Conservation (phyloP, 2,797 vertebrate species). For the Sternarchorhynchus goeldii region DNA sequence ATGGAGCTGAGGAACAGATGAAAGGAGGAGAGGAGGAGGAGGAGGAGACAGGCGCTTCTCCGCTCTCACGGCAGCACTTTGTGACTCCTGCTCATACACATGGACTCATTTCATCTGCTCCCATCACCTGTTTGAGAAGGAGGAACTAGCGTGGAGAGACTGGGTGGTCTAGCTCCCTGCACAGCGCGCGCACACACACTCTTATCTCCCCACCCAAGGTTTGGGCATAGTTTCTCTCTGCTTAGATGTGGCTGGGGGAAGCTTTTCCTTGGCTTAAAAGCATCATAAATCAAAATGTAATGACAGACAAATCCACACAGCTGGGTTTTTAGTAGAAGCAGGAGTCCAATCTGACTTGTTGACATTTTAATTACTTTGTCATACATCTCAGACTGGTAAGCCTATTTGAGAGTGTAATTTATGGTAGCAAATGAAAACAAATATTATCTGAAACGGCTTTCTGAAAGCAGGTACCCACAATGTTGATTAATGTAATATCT, state of each 20-base stretch:
- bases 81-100: too few species aligned
- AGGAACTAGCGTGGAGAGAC: not conserved
- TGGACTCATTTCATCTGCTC: slow-evolving; percentile 31
- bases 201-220: slow-evolving; percentile 39
- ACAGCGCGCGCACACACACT: slow-evolving; percentile 27
- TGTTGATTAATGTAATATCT: slow-evolving; percentile 61
- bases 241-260: slow-evolving; percentile 37
- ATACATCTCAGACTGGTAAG: slow-evolving; percentile 50
- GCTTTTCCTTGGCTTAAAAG: slow-evolving; percentile 43
- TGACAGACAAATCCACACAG: slow-evolving; percentile 46
- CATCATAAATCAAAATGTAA: slow-evolving; percentile 60
- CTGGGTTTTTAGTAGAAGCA: slow-evolving; percentile 47
- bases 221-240: slow-evolving; percentile 28
- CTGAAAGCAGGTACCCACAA: slow-evolving; percentile 50
- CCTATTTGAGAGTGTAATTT: slow-evolving; percentile 58
- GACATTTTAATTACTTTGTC: slow-evolving; percentile 64
- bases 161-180: slow-evolving; percentile 37
- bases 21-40: slow-evolving; percentile 4
- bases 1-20: not conserved
- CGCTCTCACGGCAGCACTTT: not conserved
- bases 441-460: slow-evolving; percentile 57
- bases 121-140: slow-evolving; percentile 10
- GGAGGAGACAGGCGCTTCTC: not conserved
- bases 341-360: slow-evolving; percentile 54
- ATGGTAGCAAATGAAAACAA: slow-evolving; percentile 61